Evolutionary conservation across 2,113 vertebrate species (phyloP).

Genomic region (Scortum barcoo): DNA sequence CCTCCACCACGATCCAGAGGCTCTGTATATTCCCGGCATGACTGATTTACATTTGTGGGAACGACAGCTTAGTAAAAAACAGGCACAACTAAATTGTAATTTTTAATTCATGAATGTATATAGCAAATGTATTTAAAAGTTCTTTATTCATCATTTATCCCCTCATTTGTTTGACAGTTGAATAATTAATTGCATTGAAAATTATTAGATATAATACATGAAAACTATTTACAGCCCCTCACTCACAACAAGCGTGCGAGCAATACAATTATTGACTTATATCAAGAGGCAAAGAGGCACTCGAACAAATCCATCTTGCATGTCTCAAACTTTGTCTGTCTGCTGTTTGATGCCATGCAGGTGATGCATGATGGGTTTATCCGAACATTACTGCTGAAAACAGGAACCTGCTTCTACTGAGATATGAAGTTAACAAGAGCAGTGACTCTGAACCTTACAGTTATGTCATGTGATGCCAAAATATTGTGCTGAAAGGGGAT

Average conservation of each 20-base stretch:
- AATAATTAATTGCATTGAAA: neutral
- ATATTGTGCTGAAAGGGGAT: neutral
- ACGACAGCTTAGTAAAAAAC: neutral
- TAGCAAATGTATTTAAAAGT: neutral
- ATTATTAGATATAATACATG: neutral
- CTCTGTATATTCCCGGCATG: neutral
- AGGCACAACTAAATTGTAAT: neutral
- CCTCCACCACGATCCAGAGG: conserved; percentile 21
- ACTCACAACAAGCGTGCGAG: neutral
- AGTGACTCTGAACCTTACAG: neutral
- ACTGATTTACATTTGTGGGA: conserved; percentile 9
- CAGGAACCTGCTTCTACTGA: neutral
- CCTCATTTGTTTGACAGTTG: too few relatives aligned
- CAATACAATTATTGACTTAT: neutral
- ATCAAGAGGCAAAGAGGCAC: neutral
- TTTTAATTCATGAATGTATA: neutral
- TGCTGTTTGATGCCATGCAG: too few relatives aligned
- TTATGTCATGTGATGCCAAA: neutral
- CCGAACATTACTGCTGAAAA: neutral
- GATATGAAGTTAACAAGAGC: neutral
- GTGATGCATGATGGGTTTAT: too few relatives aligned
- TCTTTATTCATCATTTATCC: too few relatives aligned
- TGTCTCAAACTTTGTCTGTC: neutral
- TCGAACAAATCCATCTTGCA: neutral
- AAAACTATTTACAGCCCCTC: neutral